These are phyloP conservation scores for Paradoxurus hermaphroditus DNA, from an alignment of 2,113 vertebrate species.

Conservation along the genomic window DNA sequence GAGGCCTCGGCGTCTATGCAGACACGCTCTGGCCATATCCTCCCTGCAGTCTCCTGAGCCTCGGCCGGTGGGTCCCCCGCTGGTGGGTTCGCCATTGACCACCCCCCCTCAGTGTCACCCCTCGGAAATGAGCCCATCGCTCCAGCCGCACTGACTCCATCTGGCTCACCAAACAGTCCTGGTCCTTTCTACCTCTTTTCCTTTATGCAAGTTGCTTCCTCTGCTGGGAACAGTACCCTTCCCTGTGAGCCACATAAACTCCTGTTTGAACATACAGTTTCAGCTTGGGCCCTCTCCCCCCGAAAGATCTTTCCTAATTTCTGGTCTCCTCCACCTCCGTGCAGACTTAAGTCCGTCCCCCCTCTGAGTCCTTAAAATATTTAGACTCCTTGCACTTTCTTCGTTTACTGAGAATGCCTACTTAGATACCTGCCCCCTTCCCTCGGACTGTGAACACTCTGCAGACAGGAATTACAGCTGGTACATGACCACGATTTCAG, in stretches of 20 bases:
- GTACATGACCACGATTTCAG: not conserved
- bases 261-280: not conserved
- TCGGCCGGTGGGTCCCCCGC: not conserved
- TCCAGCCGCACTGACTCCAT: not conserved
- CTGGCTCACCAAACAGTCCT: rapidly evolving
- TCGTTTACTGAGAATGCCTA: not conserved
- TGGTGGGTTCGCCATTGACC: not conserved
- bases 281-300: not conserved
- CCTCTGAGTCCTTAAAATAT: not conserved
- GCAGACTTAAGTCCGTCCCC: not conserved
- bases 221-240: not conserved
- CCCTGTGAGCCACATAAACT: not conserved
- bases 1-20: not conserved
- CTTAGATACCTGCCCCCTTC: no score
- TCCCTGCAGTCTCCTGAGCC: not conserved
- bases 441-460: not conserved
- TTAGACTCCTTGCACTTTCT: not conserved
- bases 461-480: not conserved
- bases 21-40: rapidly evolving
- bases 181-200: not conserved
- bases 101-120: not conserved
- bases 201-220: not conserved
- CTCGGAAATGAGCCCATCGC: not conserved
- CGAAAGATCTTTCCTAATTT: not conserved
- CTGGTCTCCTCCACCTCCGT: not conserved